A percentile compares a stretch with the other conserved stretches of the same genome.
Conservation (phyloP, 2,797 vertebrate species). For the Morelia viridis region DNA sequence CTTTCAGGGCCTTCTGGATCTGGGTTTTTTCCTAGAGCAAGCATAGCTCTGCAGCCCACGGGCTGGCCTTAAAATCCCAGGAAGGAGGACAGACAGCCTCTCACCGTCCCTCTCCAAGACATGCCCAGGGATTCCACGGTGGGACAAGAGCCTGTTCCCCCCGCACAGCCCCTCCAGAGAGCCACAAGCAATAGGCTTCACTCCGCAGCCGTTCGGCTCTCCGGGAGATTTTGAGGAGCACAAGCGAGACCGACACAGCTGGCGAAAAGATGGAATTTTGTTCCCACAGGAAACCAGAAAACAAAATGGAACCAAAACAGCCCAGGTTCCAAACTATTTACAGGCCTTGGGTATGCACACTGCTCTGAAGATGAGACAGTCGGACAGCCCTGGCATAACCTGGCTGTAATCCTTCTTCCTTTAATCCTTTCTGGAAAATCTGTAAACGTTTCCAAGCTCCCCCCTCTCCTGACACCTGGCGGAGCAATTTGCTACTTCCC, state of each 20-base stretch:
- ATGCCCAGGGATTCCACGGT: too few species aligned
- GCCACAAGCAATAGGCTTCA: background rate
- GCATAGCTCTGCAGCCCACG: background rate
- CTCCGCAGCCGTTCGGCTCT: background rate
- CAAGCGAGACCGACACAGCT: background rate
- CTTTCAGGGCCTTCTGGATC: too few species aligned
- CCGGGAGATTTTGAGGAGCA: background rate
- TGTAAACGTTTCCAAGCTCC: too few species aligned
- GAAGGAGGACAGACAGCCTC: background rate
- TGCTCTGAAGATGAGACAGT: too few species aligned
- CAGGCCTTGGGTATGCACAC: background rate
- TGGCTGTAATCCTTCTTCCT: background rate
- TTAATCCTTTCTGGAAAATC: too few species aligned
- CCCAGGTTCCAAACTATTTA: too few species aligned
- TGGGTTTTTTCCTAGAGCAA: background rate
- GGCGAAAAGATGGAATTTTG: too few species aligned
- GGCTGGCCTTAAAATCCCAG: background rate
- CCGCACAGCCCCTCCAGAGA: too few species aligned
- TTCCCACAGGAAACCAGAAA: too few species aligned
- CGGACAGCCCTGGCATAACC: too few species aligned
- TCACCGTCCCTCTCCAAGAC: background rate
- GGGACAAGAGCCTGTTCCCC: background rate
- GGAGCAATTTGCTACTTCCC: fast-evolving
- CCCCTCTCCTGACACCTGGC: background rate
- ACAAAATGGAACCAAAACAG: too few species aligned